Base-by-base conservation (phyloP, 2,113 vertebrate species). In the Mesembrinibis cayennensis region DNA sequence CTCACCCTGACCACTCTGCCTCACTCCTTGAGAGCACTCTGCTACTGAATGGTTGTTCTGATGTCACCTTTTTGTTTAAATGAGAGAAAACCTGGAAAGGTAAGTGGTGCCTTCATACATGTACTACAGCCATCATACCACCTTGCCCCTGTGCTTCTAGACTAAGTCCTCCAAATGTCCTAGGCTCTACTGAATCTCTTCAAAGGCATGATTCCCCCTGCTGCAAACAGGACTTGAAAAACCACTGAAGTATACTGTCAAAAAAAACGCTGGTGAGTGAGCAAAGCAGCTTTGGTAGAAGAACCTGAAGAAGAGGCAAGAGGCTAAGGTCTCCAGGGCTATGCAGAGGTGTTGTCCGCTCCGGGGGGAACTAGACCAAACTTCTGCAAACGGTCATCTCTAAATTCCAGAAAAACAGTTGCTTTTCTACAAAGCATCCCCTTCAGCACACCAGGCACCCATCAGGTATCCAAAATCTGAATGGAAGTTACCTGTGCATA, bases 261-360 rank as follows among this genome's bases (percentile, higher is more conserved):
- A 36, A 44, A 49, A 49, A 58, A 50, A 29, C 9, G 23, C 22
- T 90, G 9, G 44, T 34, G 6, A 88, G 40, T 3, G 84, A 90
- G 22, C 45, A 93, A 69, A 78, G 36, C 21, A 80, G 32, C 38
- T 61, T 72, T 77, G 36, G 30, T 56, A 82, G 42, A 81, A 95
- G 20, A 92, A 82, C 16, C 6, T 34, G 22, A 82, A 56, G 26
- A 82, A 10, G 12, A 69, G 13, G 36, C 27, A 82, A 65, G 30
- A 61, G 22, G 36, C 22, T n/a, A 79, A 67, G 30, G 49, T 65
- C 49, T 90, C 36, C 47, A n/a, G 38, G 40, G 12, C 55, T 73
- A 61, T 0, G 0, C 16, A 49, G 10, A 84, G 45, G 14, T 42
- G 16, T n/a, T n/a, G 18, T 30, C 50, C 9, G 0, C 55, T 63